phyloP scores from a whole-genome alignment of 2,888 invertebrate genomes.

The Ormyrus nitidulus region DNA sequence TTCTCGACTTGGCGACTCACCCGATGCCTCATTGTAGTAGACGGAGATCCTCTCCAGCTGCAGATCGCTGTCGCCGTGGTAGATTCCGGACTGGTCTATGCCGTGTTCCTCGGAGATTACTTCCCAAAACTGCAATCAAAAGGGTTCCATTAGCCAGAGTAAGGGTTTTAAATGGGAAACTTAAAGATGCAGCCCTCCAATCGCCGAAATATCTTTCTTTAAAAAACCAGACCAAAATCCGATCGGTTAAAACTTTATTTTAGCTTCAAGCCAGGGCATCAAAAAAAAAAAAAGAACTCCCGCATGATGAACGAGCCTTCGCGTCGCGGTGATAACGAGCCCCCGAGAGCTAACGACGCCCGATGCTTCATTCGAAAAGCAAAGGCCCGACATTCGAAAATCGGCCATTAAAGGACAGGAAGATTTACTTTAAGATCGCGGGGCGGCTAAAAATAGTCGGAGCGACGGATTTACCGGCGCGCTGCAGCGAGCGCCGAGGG shows the following conservation, averaged over 20 bases:
- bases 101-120: constrained; percentile 95
- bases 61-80: constrained; percentile 80
- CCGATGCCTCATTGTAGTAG: constrained; percentile 81
- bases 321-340: too few relatives aligned
- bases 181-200: too few relatives aligned
- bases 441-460: constrained; percentile 31
- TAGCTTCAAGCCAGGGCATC: too few relatives aligned
- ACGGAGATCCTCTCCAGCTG: constrained; percentile 82
- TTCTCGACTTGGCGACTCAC: constrained; percentile 61
- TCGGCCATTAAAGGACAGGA: constrained; percentile 46
- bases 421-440: constrained; percentile 49
- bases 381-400: constrained; percentile 17
- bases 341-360: too few relatives aligned
- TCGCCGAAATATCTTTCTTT: too few relatives aligned
- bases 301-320: too few relatives aligned
- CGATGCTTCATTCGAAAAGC: not conserved
- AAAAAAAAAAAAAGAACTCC: too few relatives aligned
- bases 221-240: too few relatives aligned
- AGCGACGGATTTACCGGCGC: constrained; percentile 42
- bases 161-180: too few relatives aligned
- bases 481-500: not conserved
- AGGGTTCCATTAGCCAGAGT: too few relatives aligned
- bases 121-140: constrained; percentile 89
- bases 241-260: too few relatives aligned
- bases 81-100: constrained; percentile 80